Base-by-base conservation (phyloP, 2,797 vertebrate species). In the Danionella dracula region DNA sequence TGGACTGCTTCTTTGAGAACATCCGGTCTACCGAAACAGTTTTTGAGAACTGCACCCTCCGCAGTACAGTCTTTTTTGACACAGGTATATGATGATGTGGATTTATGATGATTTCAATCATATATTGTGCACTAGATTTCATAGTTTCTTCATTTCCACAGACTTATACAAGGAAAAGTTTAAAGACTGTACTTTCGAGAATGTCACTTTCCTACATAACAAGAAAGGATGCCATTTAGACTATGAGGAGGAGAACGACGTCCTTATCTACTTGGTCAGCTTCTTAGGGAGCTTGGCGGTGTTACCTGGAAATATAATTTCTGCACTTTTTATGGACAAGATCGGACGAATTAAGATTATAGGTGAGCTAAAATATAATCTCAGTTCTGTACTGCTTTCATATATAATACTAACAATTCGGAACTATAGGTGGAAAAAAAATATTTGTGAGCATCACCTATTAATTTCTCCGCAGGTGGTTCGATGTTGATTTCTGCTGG, bases 241-340 rank as follows among this genome's bases (percentile, higher is more conserved):
- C 82, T 85, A 88, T 0, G 80, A 85, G 23, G 89, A 93, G 63
- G 93, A 98, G 54, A 98, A 96, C 0, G 96, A 97, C 46, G 92
- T 94, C 27, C 87, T 98, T 15, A 91, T 97, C 68, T 99, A 98
- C 87, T 79, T 99, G 16, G 96, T 99, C 84, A 97, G 95, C 86
- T 99, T 99, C 79, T 82, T 99, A 51, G 94, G 96, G 50, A 96
- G 92, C 62, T 85, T 99, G 72, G 94, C 96, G 0, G 95, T 99
- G 73, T 76, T 99, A 70, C 96, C 96, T 0, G 96, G 96, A 54
- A 99, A 95, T 78, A 98, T 99, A 74, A 89, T 99, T 75, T 99
- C 96, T 0, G 96, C 96, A 0, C 81, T 99, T 41, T 93, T 96
- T 68, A 95, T 98, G 93, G 94, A 98, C 66, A 94, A 94, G 81